Conservation (phyloP, 2,113 vertebrate species). For the Bufo gargarizans region DNA sequence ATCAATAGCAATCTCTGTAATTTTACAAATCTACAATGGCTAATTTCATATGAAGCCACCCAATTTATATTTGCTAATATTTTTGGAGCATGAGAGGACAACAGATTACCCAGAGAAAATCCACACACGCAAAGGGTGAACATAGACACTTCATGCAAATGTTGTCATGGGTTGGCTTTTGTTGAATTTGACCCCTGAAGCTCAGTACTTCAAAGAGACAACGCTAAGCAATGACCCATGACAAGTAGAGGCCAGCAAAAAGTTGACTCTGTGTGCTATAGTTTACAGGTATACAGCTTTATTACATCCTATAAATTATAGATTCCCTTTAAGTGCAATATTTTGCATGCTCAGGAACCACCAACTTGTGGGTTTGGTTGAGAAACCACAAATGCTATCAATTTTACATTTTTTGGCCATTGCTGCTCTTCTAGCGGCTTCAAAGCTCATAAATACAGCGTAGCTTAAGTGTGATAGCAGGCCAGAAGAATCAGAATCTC, state of each 20-base stretch:
- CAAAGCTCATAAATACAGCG: slow-evolving; percentile 3
- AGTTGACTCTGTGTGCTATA: background rate
- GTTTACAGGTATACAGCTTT: background rate
- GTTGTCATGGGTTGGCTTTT: background rate
- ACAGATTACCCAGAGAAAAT: no score
- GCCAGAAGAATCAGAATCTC: background rate
- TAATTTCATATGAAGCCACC: no score
- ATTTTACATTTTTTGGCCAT: slow-evolving; percentile 21
- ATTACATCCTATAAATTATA: slow-evolving; percentile 24
- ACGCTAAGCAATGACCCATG: background rate
- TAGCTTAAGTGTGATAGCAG: background rate
- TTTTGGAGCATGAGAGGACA: no score
- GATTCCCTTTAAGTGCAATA: slow-evolving; percentile 29
- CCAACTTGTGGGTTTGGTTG: background rate
- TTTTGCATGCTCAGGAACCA: slow-evolving; percentile 18
- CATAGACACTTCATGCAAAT: no score
- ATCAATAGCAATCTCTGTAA: no score
- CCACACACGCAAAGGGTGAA: background rate
- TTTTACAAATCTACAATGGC: no score
- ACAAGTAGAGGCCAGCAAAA: background rate
- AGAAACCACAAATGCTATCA: slow-evolving; percentile 15
- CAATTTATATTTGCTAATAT: no score
- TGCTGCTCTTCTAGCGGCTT: slow-evolving; percentile 23
- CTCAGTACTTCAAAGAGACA: background rate
- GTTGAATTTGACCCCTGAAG: background rate